A percentile compares a stretch with the other conserved stretches of the same genome.
Evolutionary conservation across 2,888 invertebrate genomes (phyloP).

Genomic region (Drosophila antonietae): DNA sequence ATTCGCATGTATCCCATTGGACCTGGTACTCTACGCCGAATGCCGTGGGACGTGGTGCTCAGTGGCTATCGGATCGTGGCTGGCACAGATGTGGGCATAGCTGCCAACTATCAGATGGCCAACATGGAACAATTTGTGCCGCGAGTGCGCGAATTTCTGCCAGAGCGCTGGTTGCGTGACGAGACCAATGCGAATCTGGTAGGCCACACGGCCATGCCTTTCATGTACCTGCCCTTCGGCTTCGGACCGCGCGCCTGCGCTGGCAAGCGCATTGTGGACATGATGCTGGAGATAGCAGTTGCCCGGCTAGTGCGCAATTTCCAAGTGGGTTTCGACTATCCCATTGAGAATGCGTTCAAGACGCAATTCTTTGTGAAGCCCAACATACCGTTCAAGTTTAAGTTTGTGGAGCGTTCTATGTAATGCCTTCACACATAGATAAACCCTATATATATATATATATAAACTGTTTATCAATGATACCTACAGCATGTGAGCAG

Average conservation of each 20-base stretch:
- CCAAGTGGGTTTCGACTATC: conserved; percentile 83
- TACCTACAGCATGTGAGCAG: conserved; percentile 19
- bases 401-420: conserved; percentile 73
- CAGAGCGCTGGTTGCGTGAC: conserved; percentile 89
- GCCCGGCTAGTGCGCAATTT: conserved; percentile 85
- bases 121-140: conserved; percentile 88
- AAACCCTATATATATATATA: background rate
- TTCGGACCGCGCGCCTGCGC: conserved; percentile 87
- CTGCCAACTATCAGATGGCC: conserved; percentile 87
- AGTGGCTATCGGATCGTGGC: conserved; percentile 88
- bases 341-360: conserved; percentile 80
- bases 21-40: conserved; percentile 86
- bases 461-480: background rate
- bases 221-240: conserved; percentile 81
- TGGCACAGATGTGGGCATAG: conserved; percentile 89
- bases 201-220: conserved; percentile 69
- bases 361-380: conserved; percentile 81
- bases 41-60: conserved; percentile 87
- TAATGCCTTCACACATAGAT: conserved; percentile 5
- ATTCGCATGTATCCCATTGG: conserved; percentile 88
- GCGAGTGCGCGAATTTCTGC: conserved; percentile 87
- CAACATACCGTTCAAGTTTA: conserved; percentile 83
- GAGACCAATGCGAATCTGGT: conserved; percentile 43
- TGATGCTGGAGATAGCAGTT: conserved; percentile 87
- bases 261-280: conserved; percentile 90